These are phyloP conservation scores for Mythimna pallens DNA, from an alignment of 2,888 invertebrate genomes.

Conservation along the genomic window DNA sequence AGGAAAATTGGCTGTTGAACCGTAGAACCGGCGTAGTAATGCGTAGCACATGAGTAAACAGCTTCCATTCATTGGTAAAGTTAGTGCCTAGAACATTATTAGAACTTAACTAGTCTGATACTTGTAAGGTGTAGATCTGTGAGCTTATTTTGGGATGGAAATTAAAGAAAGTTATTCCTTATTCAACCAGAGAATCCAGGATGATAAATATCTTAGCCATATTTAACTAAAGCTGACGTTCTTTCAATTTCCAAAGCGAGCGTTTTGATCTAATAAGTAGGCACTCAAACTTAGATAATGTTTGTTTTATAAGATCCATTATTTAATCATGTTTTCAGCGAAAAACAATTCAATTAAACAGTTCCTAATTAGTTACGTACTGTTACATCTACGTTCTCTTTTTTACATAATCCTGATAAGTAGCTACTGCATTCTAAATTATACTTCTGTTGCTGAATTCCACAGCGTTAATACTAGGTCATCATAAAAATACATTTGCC, in stretches of 20 bases:
- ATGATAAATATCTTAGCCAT: not conserved
- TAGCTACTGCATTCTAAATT: not conserved
- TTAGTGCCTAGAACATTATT: conserved; percentile 45
- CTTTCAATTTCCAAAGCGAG: not conserved
- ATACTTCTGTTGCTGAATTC: conserved; percentile 14
- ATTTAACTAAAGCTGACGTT: not conserved
- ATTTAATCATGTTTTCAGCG: conserved; percentile 11
- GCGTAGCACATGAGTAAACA: conserved; percentile 75
- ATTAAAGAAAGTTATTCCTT: not conserved
- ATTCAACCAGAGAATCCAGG: not conserved
- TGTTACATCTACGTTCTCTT: conserved; percentile 33
- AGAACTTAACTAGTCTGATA: conserved; percentile 31
- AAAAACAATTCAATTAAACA: conserved; percentile 5
- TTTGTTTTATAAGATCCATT: not conserved
- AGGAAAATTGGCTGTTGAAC: conserved; percentile 67
- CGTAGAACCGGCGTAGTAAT: conserved; percentile 75
- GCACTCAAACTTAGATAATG: not conserved
- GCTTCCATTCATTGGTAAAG: conserved; percentile 77
- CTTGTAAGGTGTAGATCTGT: not conserved
- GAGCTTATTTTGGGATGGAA: conserved; percentile 2
- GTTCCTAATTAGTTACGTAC: conserved; percentile 35
- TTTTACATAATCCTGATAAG: conserved; percentile 36
- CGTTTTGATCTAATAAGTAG: not conserved
- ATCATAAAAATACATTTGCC: conserved; percentile 47
- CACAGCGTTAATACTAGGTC: conserved; percentile 40